A percentile compares a stretch with the other conserved stretches of the same genome.
Evolutionary conservation across 2,888 invertebrate species (phyloP).

Genomic region (Oxytorus armatus): DNA sequence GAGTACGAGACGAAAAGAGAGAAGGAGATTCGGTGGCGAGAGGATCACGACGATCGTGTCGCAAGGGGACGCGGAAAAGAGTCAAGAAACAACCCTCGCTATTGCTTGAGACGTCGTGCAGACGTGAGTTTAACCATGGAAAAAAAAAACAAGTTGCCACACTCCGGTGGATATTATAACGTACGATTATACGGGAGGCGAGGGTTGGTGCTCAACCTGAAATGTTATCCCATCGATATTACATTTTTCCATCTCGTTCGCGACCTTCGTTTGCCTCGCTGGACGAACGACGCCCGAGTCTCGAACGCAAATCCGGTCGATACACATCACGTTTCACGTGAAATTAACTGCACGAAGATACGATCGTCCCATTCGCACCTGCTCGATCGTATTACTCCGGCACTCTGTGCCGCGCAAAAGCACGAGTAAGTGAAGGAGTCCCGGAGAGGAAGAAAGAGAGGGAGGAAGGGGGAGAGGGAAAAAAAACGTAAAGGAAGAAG

Average conservation of each 20-base stretch:
- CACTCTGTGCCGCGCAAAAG: conserved; percentile 60
- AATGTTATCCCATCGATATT: conserved; percentile 11
- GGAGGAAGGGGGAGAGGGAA: conserved; percentile 28
- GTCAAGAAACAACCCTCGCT: conserved; percentile 21
- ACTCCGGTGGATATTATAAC: background rate
- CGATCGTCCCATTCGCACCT: conserved; percentile 73
- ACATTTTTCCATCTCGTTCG: conserved; percentile 33
- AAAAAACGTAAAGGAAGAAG: no score
- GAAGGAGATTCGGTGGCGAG: conserved; percentile 64
- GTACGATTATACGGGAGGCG: conserved; percentile 1
- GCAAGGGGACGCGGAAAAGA: conserved; percentile 26
- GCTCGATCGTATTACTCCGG: conserved; percentile 68
- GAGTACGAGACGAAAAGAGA: conserved; percentile 72
- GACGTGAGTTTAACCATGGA: conserved; percentile 24
- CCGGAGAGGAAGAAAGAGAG: conserved; percentile 30
- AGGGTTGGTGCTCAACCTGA: conserved; percentile 19
- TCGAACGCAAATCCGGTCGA: conserved; percentile 72
- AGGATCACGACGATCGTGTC: conserved; percentile 61
- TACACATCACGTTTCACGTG: conserved; percentile 65
- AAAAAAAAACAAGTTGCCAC: conserved; percentile 13
- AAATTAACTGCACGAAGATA: conserved; percentile 77
- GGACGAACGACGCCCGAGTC: conserved; percentile 66
- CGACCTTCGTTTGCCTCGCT: conserved; percentile 12
- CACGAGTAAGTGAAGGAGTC: conserved; percentile 59
- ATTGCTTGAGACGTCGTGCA: conserved; percentile 31